Conservation (phyloP, 2,113 vertebrate genomes). For the Cariama cristata region DNA sequence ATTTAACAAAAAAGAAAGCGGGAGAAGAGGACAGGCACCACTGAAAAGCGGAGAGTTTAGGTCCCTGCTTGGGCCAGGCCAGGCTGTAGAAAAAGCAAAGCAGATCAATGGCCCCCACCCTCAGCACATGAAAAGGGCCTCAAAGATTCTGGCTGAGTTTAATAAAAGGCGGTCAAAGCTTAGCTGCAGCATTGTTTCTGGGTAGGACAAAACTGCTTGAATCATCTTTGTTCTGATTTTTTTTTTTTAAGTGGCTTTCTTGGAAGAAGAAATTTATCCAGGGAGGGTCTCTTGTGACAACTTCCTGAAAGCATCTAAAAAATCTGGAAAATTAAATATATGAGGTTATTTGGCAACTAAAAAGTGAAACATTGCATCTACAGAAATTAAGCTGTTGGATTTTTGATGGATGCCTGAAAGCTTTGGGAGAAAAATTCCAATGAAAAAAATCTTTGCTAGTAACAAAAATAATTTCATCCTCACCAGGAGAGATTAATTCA, state of each 20-base stretch:
- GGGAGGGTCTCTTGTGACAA: constrained; percentile 55
- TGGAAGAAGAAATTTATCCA: constrained; percentile 41
- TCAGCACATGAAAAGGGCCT: background rate
- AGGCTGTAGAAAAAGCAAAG: background rate
- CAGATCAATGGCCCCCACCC: background rate
- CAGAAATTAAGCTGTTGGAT: constrained; percentile 46
- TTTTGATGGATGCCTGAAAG: constrained; percentile 54
- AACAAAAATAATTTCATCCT: constrained; percentile 64
- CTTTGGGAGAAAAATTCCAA: constrained; percentile 37
- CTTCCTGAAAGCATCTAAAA: constrained; percentile 62
- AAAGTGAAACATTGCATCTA: constrained; percentile 46
- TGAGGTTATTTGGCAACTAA: constrained; percentile 58
- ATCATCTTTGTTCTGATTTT: background rate
- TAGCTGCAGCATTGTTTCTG: constrained; percentile 7
- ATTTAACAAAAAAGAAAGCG: constrained; percentile 6
- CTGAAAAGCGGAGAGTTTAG: background rate
- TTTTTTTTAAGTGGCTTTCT: constrained; percentile 21
- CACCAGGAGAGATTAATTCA: constrained; percentile 60
- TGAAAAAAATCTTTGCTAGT: constrained; percentile 34
- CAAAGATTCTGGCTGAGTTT: constrained; percentile 28
- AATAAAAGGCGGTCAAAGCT: background rate
- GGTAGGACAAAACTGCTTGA: constrained; percentile 11
- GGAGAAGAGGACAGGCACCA: constrained; percentile 27
- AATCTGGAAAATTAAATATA: constrained; percentile 58
- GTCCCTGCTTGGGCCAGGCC: background rate